phyloP scores from a whole-genome alignment of 2,797 vertebrate genomes.

The Basileuterus tristriatus region DNA sequence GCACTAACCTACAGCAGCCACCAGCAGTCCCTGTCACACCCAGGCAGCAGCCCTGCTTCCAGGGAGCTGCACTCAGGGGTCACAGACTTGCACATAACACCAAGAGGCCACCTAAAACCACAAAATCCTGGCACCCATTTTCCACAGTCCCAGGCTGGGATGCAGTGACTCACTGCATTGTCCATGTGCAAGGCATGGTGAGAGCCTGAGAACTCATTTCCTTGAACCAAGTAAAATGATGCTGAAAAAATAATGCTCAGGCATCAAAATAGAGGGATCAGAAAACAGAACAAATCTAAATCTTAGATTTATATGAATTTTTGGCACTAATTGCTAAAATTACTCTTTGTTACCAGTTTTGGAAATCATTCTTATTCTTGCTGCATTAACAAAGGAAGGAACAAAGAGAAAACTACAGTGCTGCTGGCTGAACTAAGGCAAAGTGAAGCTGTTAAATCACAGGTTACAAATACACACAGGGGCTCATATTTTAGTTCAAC shows the following conservation, averaged over 20 bases:
- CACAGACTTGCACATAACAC: background rate
- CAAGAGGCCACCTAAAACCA: background rate
- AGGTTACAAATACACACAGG: background rate
- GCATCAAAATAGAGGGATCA: background rate
- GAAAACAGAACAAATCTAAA: background rate
- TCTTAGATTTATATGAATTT: background rate
- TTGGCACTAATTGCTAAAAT: background rate
- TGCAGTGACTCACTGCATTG: fast-evolving
- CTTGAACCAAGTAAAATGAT: background rate
- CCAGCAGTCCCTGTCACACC: background rate
- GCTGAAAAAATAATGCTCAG: background rate
- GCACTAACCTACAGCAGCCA: background rate
- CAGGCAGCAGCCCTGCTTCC: background rate
- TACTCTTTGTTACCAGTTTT: background rate
- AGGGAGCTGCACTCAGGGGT: background rate
- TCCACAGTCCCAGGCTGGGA: background rate
- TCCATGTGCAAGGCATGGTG: background rate
- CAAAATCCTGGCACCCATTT: background rate
- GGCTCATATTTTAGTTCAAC: background rate
- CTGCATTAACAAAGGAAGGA: background rate
- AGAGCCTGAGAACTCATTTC: background rate
- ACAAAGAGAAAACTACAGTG: background rate
- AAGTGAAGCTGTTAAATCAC: background rate
- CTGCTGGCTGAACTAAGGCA: background rate
- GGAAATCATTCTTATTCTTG: background rate